Base-by-base conservation (phyloP, 64 coral and sea anemone genomes). In the Catalaphyllia jardinei region DNA sequence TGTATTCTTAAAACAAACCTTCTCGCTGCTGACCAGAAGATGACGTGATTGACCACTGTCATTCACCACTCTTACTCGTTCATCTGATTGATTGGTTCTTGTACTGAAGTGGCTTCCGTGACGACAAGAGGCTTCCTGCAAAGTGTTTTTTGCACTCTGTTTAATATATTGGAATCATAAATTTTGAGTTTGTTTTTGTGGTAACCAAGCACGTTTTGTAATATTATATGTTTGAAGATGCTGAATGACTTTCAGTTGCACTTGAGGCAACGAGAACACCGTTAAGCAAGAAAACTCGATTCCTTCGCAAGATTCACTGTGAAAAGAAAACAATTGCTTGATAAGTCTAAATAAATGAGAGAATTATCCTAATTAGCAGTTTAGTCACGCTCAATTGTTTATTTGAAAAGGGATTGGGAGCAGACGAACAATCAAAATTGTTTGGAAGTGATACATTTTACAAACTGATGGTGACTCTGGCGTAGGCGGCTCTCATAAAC, bases 91-190 rank as follows among this genome's bases (percentile, higher is more conserved):
- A 46, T 83, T 24, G 60, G 80, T 83, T 46, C 54, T 29, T 39
- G 18, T 19, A 46, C 22, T 83, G 31, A 83, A 67, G 80, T 65
- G 33, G 30, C 80, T 83, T 83, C 33, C 18, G 51, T 79, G 49
- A 50, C 39, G 49, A 39, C 5, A 77, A 27, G 33, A 24, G 31
- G 29, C 8, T 83, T 67, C 15, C 29, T 67, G 18, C 4, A 65
- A 42, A 42, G 59, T 20, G 60, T 61, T 65, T 65, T 83, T 83
- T 50, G 25, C 55, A 8, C 78, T 61, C 38, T 71, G 33, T 50
- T 77, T 50, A 49, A 20, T 77, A 81, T 62, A 85, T 85, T 85
- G 63, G 67, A 10, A 71, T 71, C 63, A 38, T 69, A 51, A 85
- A 85, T 20, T 67, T 71, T 69, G 31, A 85, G 51, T 69, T 85